Percentiles rank a stretch among this genome's conserved stretches.
Evolutionary conservation across 2,888 invertebrate genomes (phyloP).

Genomic region (Protonemura montana): DNA sequence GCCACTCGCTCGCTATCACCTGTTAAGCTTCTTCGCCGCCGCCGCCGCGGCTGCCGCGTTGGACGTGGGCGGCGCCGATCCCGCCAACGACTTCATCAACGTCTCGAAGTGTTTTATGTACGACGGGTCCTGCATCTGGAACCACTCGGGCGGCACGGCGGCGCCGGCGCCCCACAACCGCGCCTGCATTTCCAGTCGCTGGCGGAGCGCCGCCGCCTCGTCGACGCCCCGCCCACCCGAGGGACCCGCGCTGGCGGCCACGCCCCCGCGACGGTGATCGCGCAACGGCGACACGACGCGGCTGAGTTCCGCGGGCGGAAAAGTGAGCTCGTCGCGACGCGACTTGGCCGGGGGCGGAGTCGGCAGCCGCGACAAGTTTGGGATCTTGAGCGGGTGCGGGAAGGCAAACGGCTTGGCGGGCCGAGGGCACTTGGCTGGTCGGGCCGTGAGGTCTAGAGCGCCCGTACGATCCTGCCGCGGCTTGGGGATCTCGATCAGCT

Average conservation of each 20-base stretch:
- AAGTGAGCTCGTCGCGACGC: neutral
- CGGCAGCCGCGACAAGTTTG: slow-evolving; percentile 8
- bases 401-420: neutral
- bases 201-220: slow-evolving; percentile 38
- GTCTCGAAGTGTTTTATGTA: slow-evolving; percentile 41
- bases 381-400: slow-evolving; percentile 13
- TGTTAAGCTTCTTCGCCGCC: neutral
- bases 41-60: neutral
- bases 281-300: neutral
- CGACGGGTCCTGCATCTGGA: slow-evolving; percentile 27
- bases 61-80: neutral
- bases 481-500: slow-evolving; percentile 35
- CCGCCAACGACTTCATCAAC: slow-evolving; percentile 41
- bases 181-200: slow-evolving; percentile 46
- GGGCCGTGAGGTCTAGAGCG: slow-evolving; percentile 45
- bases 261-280: neutral
- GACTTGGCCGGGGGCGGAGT: neutral
- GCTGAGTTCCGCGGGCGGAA: neutral
- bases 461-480: slow-evolving; percentile 33
- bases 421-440: neutral
- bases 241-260: neutral
- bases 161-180: slow-evolving; percentile 36
- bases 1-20: neutral
- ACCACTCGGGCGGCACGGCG: slow-evolving; percentile 26
- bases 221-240: neutral